Evolutionary conservation across 2,888 invertebrate genomes (phyloP).

Genomic region (Plusia festucae): DNA sequence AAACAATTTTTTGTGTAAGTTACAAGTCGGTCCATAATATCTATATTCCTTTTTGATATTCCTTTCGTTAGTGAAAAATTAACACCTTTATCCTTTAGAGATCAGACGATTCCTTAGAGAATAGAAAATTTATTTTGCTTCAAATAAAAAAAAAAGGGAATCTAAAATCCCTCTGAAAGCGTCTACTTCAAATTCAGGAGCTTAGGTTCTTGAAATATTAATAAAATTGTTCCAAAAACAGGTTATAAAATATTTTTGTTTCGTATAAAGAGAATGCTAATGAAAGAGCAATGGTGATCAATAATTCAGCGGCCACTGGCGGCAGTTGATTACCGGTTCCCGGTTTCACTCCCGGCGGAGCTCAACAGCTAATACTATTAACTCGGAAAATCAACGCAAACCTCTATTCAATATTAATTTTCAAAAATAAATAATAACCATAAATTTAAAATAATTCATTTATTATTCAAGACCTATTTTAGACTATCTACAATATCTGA

Average conservation of each 20-base stretch:
- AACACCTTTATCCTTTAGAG: background rate
- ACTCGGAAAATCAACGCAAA: constrained; percentile 18
- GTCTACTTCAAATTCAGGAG: background rate
- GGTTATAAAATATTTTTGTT: constrained; percentile 15
- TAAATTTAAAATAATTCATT: too few relatives aligned
- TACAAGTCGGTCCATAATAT: too few relatives aligned
- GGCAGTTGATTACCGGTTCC: constrained; percentile 48
- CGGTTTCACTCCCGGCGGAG: constrained; percentile 43
- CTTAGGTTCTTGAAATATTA: background rate
- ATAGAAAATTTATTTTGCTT: background rate
- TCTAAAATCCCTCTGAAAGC: background rate
- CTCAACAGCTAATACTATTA: constrained; percentile 41
- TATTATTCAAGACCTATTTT: too few relatives aligned
- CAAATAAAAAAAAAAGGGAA: too few relatives aligned
- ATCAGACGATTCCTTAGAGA: background rate
- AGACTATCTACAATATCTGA: too few relatives aligned
- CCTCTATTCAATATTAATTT: constrained; percentile 23
- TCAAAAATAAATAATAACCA: background rate
- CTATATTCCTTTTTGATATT: too few relatives aligned
- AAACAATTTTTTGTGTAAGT: too few relatives aligned
- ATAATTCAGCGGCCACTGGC: constrained; percentile 54
- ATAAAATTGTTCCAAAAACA: background rate
- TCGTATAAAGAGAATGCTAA: constrained; percentile 33
- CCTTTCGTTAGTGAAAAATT: too few relatives aligned
- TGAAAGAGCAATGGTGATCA: constrained; percentile 45